Evolutionary conservation across 2,113 vertebrate species (phyloP).

Genomic region (Plotosus lineatus): DNA sequence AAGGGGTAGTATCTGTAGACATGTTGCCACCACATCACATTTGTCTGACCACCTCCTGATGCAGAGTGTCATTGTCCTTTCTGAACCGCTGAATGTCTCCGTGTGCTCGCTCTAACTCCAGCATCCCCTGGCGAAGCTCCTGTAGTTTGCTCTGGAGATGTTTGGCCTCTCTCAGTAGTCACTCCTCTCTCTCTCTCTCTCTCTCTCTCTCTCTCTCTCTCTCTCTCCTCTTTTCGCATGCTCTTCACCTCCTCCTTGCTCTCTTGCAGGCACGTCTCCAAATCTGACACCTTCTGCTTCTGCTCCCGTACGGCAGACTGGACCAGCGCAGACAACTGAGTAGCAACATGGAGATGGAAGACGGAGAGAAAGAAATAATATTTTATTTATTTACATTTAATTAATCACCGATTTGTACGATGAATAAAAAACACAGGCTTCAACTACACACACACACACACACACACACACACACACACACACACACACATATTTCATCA

Average conservation of each 20-base stretch:
- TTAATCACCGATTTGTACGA: too few species aligned
- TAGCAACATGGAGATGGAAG: background rate
- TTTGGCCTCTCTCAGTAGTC: conserved; percentile 68
- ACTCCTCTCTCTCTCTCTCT: conserved; percentile 64
- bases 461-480: conserved; percentile 42
- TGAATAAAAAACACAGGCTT: background rate
- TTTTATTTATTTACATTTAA: too few species aligned
- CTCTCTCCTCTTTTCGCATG: conserved; percentile 67
- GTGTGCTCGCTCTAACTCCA: conserved; percentile 73
- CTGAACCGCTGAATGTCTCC: conserved; percentile 71
- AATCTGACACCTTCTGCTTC: conserved; percentile 63
- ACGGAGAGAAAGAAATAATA: too few species aligned
- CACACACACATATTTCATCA: conserved; percentile 11
- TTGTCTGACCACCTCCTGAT: conserved; percentile 78
- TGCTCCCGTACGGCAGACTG: conserved; percentile 68
- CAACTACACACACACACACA: conserved; percentile 61
- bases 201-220: conserved; percentile 68
- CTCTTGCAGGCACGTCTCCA: conserved; percentile 72
- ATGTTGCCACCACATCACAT: too few species aligned
- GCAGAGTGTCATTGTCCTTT: conserved; percentile 69
- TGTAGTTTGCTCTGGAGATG: conserved; percentile 60
- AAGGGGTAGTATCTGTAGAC: too few species aligned
- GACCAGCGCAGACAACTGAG: conserved; percentile 74
- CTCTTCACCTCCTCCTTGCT: conserved; percentile 70
- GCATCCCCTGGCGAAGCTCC: conserved; percentile 70